Conservation (phyloP, 1,140 invertebrate species). For the Zaprionus capensis region DNA sequence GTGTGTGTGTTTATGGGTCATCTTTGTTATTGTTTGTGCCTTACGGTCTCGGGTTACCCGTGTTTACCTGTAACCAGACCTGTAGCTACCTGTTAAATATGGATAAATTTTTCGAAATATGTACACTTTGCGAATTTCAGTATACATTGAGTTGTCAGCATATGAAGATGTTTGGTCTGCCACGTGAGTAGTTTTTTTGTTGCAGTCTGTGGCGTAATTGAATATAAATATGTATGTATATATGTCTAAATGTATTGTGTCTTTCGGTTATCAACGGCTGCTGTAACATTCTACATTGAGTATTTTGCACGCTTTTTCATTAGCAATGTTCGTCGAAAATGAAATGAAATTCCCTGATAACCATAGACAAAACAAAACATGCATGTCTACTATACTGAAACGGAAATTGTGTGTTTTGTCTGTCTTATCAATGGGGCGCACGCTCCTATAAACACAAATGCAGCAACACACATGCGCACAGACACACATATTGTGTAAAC, state of each 20-base stretch:
- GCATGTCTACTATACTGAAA: conserved; percentile 51
- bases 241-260: background rate
- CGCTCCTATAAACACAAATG: conserved; percentile 33
- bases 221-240: conserved; percentile 36
- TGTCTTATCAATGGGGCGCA: conserved; percentile 69
- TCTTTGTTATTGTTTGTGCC: conserved; percentile 38
- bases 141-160: conserved; percentile 13
- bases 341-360: conserved; percentile 72
- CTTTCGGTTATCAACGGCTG: conserved; percentile 44
- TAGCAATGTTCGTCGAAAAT: conserved; percentile 58
- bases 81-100: conserved; percentile 25
- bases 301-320: conserved; percentile 48
- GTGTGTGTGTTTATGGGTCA: conserved; percentile 20
- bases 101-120: conserved; percentile 5
- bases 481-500: conserved; percentile 17
- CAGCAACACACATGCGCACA: conserved; percentile 27
- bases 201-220: conserved; percentile 41
- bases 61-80: conserved; percentile 25
- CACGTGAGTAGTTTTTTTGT: conserved; percentile 60
- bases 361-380: conserved; percentile 66
- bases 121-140: conserved; percentile 26
- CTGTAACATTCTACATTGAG: conserved; percentile 32
- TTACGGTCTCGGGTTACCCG: conserved; percentile 15
- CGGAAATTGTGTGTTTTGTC: conserved; percentile 63
- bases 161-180: conserved; percentile 67